Conservation (phyloP, 2,888 invertebrate species). For the Thelaira solivaga region DNA sequence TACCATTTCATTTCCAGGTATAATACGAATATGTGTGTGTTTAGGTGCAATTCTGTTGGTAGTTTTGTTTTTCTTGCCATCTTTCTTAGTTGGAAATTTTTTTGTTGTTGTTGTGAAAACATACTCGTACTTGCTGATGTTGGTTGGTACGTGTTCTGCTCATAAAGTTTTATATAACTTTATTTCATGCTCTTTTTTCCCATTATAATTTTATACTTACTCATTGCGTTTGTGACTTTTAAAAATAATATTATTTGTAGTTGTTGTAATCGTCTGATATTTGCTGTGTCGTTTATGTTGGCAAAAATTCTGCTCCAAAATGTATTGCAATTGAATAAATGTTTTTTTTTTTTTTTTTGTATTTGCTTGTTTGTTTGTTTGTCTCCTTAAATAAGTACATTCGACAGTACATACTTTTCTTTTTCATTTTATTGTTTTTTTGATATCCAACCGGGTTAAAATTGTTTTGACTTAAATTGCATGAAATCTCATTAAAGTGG, state of each 20-base stretch:
- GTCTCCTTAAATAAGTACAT: no score
- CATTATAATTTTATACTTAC: slow-evolving; percentile 18
- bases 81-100: background rate
- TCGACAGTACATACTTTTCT: no score
- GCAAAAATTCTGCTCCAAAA: background rate
- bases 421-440: slow-evolving; percentile 15
- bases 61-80: slow-evolving; percentile 25
- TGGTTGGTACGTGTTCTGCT: slow-evolving; percentile 52
- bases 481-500: slow-evolving; percentile 61
- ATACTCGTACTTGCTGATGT: background rate
- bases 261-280: slow-evolving; percentile 35
- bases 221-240: slow-evolving; percentile 20
- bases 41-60: slow-evolving; percentile 22
- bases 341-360: slow-evolving; percentile 39
- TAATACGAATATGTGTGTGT: background rate
- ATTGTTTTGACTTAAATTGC: slow-evolving; percentile 63
- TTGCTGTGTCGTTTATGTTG: slow-evolving; percentile 44
- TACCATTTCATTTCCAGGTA: slow-evolving; percentile 12
- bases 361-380: background rate
- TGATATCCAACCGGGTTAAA: slow-evolving; percentile 57
- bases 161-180: slow-evolving; percentile 34
- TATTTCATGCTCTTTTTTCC: slow-evolving; percentile 30
- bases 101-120: background rate
- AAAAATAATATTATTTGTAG: slow-evolving; percentile 26
- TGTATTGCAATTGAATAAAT: slow-evolving; percentile 52